Evolutionary conservation across 2,797 vertebrate species (phyloP), one percentile per base, ranked within the genome.

Genomic region (Molothrus aeneus): DNA sequence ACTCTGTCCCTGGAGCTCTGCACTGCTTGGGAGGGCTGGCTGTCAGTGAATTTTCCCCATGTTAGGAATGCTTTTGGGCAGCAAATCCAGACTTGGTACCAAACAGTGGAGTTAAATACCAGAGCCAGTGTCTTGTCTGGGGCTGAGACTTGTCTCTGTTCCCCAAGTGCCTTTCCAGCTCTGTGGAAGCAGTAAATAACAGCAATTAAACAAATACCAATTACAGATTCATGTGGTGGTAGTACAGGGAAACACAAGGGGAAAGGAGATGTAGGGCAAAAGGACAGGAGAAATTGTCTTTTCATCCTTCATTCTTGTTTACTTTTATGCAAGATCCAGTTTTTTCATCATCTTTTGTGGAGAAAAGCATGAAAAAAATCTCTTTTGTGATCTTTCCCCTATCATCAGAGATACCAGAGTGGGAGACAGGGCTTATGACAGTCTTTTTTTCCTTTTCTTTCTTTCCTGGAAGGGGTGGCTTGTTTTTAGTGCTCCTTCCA

Each of bases 11-110:
- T 32, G n/a, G 20, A 13, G 4, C 25, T 68, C 13, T 66, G 38
- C 63, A 2, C 20, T 38, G 40, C 14, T 26, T 60, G 29, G 8
- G 28, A 54, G 25, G 21, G 43, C 19, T 48, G 68, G 28, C 32
- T 73, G 1, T 34, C 32, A 2, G 34, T 13, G 17, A 17, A n/a
- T 20, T 56, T 69, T 54, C 50, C 38, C 4, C 51, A 2, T 0
- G 0, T 25, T 32, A 19, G 13, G 42, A 32, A 28, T 12, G 48
- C 22, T 57, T 50, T 56, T 10, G 36, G 57, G 72, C 65, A 50
- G 42, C 43, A 56, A 22, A 56, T 42, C 57, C 79, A 45, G 54
- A 7, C 19, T 10, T 12, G 3, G 29, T 24, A 6, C 34, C 0
- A 0, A 31, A 2, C 8, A 4, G 26, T 2, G 7, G 64, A 24